Percentiles rank a stretch among this genome's conserved stretches.
These are phyloP conservation scores for Rattus rattus DNA, from an alignment of 2,113 vertebrate genomes.

Conservation along the genomic window DNA sequence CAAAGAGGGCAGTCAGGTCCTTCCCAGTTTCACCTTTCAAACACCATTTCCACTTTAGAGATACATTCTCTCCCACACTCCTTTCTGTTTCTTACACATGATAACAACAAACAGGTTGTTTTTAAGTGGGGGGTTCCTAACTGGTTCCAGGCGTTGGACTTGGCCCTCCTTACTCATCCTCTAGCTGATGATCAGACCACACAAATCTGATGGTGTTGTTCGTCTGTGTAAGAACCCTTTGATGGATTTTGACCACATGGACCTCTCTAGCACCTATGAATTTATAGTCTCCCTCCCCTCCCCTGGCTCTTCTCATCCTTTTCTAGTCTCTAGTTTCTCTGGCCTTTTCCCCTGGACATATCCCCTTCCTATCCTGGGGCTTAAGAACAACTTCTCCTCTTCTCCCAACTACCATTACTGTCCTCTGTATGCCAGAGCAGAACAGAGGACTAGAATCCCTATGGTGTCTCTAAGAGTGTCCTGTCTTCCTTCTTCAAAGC, in stretches of 20 bases:
- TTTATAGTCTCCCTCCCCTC: background rate
- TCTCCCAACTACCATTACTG: background rate
- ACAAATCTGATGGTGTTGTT: background rate
- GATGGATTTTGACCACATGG: background rate
- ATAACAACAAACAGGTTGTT: background rate
- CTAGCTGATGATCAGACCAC: background rate
- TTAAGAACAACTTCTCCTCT: background rate
- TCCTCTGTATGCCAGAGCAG: background rate
- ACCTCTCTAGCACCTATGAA: background rate
- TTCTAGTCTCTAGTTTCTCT: background rate
- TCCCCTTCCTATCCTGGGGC: background rate
- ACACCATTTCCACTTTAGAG: background rate
- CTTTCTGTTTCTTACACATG: background rate
- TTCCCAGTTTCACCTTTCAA: background rate
- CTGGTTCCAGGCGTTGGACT: background rate
- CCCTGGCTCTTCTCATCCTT: background rate
- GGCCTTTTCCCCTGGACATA: background rate
- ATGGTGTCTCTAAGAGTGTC: background rate
- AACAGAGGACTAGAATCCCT: background rate
- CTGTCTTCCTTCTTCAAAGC: conserved; percentile 44
- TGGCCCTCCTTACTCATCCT: background rate
- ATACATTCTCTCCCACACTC: background rate
- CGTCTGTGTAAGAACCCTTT: background rate
- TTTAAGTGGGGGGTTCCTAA: background rate
- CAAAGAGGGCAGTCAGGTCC: background rate